Conservation (phyloP, 2,797 vertebrate species). For the Danio kyathit region DNA sequence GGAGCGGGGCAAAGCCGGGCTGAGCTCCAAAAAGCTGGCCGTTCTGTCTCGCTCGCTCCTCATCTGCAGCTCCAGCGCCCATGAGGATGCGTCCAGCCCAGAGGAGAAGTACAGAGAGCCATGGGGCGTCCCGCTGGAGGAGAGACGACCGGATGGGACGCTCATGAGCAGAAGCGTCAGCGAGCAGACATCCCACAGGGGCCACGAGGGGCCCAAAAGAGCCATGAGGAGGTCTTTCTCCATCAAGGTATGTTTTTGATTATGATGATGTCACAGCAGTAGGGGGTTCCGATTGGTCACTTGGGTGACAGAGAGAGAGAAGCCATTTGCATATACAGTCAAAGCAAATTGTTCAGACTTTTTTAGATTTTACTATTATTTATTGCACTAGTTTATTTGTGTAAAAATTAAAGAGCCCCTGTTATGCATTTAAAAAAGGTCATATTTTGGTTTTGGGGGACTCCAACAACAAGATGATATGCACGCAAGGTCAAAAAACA, state of each 20-base stretch:
- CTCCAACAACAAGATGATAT: too few species aligned
- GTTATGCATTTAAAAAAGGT: too few species aligned
- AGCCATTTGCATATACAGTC: neutral
- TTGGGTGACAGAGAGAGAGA: neutral
- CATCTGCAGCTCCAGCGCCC: conserved; percentile 86
- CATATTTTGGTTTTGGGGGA: too few species aligned
- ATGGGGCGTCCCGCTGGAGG: conserved; percentile 67
- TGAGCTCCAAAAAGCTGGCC: conserved; percentile 84
- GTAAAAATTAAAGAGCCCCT: too few species aligned
- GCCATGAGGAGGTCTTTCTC: conserved; percentile 81
- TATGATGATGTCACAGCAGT: conserved; percentile 1
- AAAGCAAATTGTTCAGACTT: too few species aligned
- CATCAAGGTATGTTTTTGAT: conserved; percentile 83
- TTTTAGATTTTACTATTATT: too few species aligned
- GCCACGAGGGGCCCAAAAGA: conserved; percentile 73
- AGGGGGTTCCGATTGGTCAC: conserved; percentile 1
- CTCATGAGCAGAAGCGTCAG: conserved; percentile 59
- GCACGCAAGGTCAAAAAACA: too few species aligned
- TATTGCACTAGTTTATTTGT: too few species aligned
- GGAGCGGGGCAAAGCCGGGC: conserved; percentile 77
- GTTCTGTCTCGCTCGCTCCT: conserved; percentile 88
- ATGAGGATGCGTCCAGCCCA: conserved; percentile 81
- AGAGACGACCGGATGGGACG: neutral
- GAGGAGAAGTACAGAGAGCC: conserved; percentile 79
- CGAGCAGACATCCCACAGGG: conserved; percentile 32